Base-by-base conservation (phyloP, 35 echinoderm and acorn worm genomes). In the Heliocidaris erythrogramma region DNA sequence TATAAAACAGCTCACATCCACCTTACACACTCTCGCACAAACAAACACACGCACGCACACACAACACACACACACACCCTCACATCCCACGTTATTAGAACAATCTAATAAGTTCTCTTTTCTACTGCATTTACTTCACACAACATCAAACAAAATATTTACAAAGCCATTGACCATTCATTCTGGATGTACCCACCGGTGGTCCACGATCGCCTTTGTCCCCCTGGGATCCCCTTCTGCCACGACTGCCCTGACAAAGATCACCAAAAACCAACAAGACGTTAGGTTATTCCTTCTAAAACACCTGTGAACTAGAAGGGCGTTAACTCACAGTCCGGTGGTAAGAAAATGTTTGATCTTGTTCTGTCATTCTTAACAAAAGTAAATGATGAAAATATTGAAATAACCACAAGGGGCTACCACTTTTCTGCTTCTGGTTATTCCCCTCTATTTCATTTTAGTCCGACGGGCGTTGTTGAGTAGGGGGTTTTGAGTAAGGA, bases 171-270 rank as follows among this genome's bases (percentile, higher is more conserved):
- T 27, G 18, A 24, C 35, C 2, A 78, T n/a, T 78, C 65, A 78
- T 78, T n/a, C 8, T 78, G 18, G 27, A n/a, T 7, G 7, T 31
- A 93, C 59, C 14, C 94, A 96, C 95, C 95, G 88, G 60, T 59
- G 29, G 11, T 96, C 95, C 95, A 56, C 85, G 95, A 48, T 96
- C 56, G 24, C 95, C 95, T 69, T 60, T 30, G 30, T 96, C 86
- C 49, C 95, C 95, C 49, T 88, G 93, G 48, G 87, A 18, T 60
- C 95, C 95, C 60, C 69, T 94, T 88, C 53, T 96, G 95, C 95
- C 95, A 96, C 95, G 95, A 96, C 95, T 96, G 61, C 95, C 95
- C 95, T 96, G 95, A 96, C 95, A 96, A 89, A 90, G 48, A 56
- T 89, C 32, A 94, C 56, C 93, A 96, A 93, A 88, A 94, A 88